These are phyloP conservation scores for Nomada fabriciana DNA, from an alignment of 2,888 invertebrate genomes.

Conservation along the genomic window DNA sequence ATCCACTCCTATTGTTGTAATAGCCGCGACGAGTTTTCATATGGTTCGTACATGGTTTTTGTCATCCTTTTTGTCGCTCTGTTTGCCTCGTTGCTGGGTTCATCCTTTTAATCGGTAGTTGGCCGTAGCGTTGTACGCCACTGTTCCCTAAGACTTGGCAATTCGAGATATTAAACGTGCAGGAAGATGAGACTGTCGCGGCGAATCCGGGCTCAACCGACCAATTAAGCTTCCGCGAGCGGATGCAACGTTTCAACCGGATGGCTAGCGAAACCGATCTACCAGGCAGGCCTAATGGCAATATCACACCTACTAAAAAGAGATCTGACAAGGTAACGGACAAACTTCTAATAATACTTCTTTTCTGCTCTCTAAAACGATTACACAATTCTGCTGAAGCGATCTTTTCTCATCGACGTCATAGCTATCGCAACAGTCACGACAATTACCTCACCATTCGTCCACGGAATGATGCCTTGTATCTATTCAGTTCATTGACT, in stretches of 20 bases:
- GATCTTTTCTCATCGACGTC: slow-evolving; percentile 27
- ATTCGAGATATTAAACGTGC: slow-evolving; percentile 69
- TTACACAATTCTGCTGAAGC: neutral
- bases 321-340: slow-evolving; percentile 87
- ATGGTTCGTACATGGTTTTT: neutral
- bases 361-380: neutral
- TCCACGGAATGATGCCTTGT: slow-evolving; percentile 26
- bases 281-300: slow-evolving; percentile 77
- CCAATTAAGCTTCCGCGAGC: slow-evolving; percentile 94
- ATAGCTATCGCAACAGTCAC: neutral
- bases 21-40: neutral
- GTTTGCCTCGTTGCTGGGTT: slow-evolving; percentile 21
- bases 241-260: slow-evolving; percentile 96
- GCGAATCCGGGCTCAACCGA: slow-evolving; percentile 81
- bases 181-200: slow-evolving; percentile 80
- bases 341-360: slow-evolving; percentile 30
- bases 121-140: slow-evolving; percentile 22
- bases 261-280: slow-evolving; percentile 92
- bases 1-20: neutral
- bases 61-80: neutral
- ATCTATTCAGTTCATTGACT: slow-evolving; percentile 47
- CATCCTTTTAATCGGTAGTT: slow-evolving; percentile 37
- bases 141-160: slow-evolving; percentile 29
- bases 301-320: slow-evolving; percentile 84
- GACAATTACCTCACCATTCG: slow-evolving; percentile 31